A percentile compares a stretch with the other conserved stretches of the same genome.
These are phyloP conservation scores for Loripinus fragilis DNA, from an alignment of 2,888 invertebrate species.

Conservation along the genomic window DNA sequence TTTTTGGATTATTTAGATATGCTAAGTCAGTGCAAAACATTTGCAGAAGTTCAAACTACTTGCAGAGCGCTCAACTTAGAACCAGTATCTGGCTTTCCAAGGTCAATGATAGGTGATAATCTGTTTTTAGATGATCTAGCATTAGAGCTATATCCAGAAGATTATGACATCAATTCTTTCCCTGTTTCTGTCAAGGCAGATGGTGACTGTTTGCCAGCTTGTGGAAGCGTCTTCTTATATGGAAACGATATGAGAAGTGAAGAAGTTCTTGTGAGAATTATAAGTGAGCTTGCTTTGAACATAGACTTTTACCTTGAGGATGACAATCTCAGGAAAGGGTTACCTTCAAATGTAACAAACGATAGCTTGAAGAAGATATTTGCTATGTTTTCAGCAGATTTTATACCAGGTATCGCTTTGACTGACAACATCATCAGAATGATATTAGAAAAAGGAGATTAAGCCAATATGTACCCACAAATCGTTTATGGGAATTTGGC, in stretches of 20 bases:
- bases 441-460: too few species aligned
- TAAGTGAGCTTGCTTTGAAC: constrained; percentile 34
- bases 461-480: too few species aligned
- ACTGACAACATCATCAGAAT: background rate
- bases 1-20: background rate
- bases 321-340: constrained; percentile 22
- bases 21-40: constrained; percentile 7
- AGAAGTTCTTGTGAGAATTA: constrained; percentile 42
- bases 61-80: background rate
- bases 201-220: constrained; percentile 49
- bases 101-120: background rate
- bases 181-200: constrained; percentile 34
- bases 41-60: background rate
- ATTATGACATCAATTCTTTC: too few species aligned
- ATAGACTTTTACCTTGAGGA: constrained; percentile 32
- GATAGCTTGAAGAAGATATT: background rate
- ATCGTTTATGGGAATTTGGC: too few species aligned
- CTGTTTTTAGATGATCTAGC: too few species aligned
- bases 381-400: constrained; percentile 1
- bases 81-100: background rate
- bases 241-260: constrained; percentile 17
- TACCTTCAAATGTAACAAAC: too few species aligned
- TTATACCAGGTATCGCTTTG: background rate
- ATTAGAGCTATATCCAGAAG: constrained; percentile 33
- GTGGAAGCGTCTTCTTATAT: constrained; percentile 44